phyloP scores from a whole-genome alignment of 1,140 invertebrate genomes.

The Platyura marginata region DNA sequence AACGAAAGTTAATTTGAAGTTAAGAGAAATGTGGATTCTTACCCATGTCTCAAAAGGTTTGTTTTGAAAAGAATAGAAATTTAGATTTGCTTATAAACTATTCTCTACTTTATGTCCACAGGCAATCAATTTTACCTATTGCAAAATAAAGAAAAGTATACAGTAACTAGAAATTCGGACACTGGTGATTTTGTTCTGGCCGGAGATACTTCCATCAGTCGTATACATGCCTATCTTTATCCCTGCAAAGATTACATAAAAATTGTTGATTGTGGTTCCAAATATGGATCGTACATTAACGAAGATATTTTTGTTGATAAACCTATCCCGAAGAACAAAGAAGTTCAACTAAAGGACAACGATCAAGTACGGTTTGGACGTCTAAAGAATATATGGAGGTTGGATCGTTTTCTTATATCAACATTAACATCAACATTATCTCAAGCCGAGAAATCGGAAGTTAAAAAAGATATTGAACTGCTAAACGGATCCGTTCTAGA shows the following conservation, averaged over 20 bases:
- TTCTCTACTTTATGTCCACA: too few species aligned
- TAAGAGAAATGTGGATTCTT: too few species aligned
- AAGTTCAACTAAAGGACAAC: neutral
- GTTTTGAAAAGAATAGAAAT: too few species aligned
- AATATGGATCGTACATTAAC: neutral
- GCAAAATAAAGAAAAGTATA: neutral
- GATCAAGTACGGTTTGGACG: neutral
- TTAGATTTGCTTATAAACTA: too few species aligned
- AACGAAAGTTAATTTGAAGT: too few species aligned
- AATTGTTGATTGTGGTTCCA: neutral
- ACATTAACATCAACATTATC: neutral
- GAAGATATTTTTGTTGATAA: neutral
- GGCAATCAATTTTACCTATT: neutral
- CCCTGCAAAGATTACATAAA: neutral
- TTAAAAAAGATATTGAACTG: neutral
- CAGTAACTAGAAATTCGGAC: neutral
- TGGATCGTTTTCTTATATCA: neutral
- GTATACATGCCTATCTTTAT: neutral
- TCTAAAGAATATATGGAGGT: neutral
- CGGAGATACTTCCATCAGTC: neutral
- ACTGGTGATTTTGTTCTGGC: neutral
- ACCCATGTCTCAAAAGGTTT: too few species aligned
- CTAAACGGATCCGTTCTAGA: neutral
- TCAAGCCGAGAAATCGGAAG: neutral
- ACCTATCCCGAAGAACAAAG: neutral